phyloP scores from a whole-genome alignment of 2,888 invertebrate genomes.

The Orthosia gothica region DNA sequence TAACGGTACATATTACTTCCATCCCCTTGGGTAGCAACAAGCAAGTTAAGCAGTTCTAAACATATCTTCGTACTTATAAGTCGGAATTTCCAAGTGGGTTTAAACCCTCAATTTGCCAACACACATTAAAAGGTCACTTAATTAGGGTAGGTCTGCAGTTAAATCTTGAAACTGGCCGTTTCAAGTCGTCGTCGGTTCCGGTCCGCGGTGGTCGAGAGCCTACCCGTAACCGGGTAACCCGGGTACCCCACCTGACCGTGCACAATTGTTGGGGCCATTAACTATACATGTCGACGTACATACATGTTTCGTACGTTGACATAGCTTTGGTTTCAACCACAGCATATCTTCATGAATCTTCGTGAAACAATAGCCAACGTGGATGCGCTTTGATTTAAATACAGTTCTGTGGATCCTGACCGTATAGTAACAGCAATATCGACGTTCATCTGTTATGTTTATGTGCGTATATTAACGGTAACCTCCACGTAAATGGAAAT shows the following conservation, averaged over 20 bases:
- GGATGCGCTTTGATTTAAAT: constrained; percentile 11
- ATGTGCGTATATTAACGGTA: neutral
- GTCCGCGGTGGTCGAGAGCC: constrained; percentile 44
- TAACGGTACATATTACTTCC: constrained; percentile 4
- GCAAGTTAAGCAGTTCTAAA: constrained; percentile 24
- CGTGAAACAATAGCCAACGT: neutral
- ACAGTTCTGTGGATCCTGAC: neutral
- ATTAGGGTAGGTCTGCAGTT: constrained; percentile 77
- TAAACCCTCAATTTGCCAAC: constrained; percentile 65
- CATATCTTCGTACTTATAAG: constrained; percentile 36
- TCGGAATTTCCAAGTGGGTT: constrained; percentile 23
- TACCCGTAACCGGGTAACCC: constrained; percentile 2
- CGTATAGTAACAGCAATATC: neutral
- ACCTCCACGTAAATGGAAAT: neutral
- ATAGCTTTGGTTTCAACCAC: neutral
- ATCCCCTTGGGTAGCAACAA: constrained; percentile 3
- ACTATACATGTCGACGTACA: constrained; percentile 5
- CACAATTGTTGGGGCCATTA: constrained; percentile 30
- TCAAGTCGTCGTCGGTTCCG: constrained; percentile 72
- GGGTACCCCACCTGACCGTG: constrained; percentile 61
- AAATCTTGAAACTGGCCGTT: constrained; percentile 75
- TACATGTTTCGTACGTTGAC: neutral
- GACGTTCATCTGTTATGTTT: neutral
- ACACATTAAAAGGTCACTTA: constrained; percentile 77
- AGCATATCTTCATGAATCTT: constrained; percentile 5